phyloP scores from a whole-genome alignment of 2,113 vertebrate species.

The Phyllopteryx taeniolatus region DNA sequence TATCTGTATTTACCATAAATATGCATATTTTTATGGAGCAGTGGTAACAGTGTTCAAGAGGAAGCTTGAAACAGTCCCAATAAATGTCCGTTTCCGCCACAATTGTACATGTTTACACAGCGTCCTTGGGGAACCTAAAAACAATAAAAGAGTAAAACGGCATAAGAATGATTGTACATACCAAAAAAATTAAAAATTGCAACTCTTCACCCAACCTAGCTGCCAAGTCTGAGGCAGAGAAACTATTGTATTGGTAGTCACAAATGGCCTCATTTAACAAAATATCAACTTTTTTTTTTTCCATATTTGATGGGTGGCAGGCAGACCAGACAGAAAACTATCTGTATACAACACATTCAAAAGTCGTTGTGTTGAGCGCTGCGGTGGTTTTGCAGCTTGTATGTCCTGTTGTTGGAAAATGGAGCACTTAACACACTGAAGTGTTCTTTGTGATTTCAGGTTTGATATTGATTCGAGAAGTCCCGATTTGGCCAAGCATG shows the following conservation, averaged over 20 bases:
- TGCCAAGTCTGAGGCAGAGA: too few species aligned
- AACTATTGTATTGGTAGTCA: background rate
- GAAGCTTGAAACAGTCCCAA: too few species aligned
- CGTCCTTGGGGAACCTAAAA: background rate
- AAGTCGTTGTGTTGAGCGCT: background rate
- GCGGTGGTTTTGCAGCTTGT: background rate
- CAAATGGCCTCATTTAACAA: background rate
- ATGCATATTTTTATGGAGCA: too few species aligned
- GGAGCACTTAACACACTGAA: background rate
- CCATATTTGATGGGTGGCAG: background rate
- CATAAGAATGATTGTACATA: background rate
- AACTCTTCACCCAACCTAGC: background rate
- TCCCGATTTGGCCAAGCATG: slow-evolving; percentile 90
- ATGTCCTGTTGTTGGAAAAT: background rate
- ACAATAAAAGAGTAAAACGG: background rate
- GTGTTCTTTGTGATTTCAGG: slow-evolving; percentile 71
- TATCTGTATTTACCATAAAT: too few species aligned
- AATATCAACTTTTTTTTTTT: background rate
- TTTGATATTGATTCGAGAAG: slow-evolving; percentile 95
- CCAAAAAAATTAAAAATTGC: background rate
- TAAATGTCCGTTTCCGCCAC: too few species aligned
- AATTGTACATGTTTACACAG: too few species aligned
- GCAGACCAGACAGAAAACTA: background rate
- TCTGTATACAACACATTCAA: background rate
- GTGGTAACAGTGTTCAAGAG: too few species aligned